A percentile compares a stretch with the other conserved stretches of the same genome.
phyloP scores from a whole-genome alignment of 2,113 vertebrate species.

The Macquaria australasica region DNA sequence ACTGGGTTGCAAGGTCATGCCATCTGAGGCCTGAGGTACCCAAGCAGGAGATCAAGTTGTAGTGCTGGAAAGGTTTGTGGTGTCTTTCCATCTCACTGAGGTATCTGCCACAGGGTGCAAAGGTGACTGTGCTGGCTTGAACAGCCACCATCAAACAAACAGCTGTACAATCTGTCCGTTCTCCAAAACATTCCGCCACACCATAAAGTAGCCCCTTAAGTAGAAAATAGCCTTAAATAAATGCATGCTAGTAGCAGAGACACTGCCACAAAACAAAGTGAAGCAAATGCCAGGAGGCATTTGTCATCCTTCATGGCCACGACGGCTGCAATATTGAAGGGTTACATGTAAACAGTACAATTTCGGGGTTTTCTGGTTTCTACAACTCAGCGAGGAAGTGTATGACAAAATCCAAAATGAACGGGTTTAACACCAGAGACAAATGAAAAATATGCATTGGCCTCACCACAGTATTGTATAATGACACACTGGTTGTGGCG shows the following conservation, averaged over 20 bases:
- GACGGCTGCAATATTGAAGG: conserved; percentile 80
- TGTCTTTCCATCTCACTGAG: conserved; percentile 62
- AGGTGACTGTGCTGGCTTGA: conserved; percentile 65
- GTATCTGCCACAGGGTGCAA: conserved; percentile 67
- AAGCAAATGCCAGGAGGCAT: conserved; percentile 75
- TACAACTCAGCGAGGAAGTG: conserved; percentile 80
- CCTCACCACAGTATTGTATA: conserved; percentile 84
- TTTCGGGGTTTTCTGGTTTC: conserved; percentile 87
- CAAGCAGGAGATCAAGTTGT: conserved; percentile 33
- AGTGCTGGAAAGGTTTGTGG: conserved; percentile 46
- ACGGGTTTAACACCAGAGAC: conserved; percentile 84
- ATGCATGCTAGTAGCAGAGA: conserved; percentile 71
- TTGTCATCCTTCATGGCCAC: conserved; percentile 81
- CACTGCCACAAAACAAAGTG: conserved; percentile 80
- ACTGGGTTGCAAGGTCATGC: conserved; percentile 60
- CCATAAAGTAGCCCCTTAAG: conserved; percentile 68
- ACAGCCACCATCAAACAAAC: conserved; percentile 68
- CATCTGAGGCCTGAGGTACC: conserved; percentile 41
- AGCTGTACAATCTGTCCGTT: conserved; percentile 66
- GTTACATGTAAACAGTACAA: conserved; percentile 86
- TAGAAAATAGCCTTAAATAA: conserved; percentile 78
- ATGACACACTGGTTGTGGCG: conserved; percentile 81
- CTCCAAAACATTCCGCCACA: conserved; percentile 60
- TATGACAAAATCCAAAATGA: conserved; percentile 84
- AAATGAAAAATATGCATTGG: conserved; percentile 84